Evolutionary conservation across 2,888 invertebrate species (phyloP).

Genomic region (Yponomeuta cagnagella): DNA sequence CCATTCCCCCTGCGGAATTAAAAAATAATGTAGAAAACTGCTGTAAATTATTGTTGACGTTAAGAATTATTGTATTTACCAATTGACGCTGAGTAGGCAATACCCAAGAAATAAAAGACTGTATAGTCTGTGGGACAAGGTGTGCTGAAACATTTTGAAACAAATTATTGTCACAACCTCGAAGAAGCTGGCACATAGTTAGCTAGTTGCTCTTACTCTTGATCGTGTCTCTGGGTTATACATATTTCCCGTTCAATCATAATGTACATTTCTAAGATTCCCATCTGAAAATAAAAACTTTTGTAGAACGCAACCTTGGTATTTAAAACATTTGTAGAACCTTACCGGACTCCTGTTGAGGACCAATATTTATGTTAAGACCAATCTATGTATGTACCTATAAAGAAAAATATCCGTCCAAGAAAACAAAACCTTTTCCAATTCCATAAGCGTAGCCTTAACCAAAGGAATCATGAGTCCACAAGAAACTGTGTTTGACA

Average conservation of each 20-base stretch:
- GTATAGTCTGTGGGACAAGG: conserved; percentile 49
- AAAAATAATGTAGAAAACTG: too few species aligned
- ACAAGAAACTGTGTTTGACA: conserved; percentile 47
- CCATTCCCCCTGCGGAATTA: conserved; percentile 40
- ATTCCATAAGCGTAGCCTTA: conserved; percentile 45
- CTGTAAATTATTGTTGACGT: too few species aligned
- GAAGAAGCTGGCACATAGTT: too few species aligned
- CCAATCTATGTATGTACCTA: too few species aligned
- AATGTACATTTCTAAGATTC: conserved; percentile 48
- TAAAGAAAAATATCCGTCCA: not conserved
- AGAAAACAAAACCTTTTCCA: conserved; percentile 39
- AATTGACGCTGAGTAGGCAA: conserved; percentile 57
- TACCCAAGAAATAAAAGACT: conserved; percentile 56
- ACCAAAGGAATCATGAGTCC: conserved; percentile 57
- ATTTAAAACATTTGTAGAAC: too few species aligned
- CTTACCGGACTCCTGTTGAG: not conserved
- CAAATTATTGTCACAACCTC: too few species aligned
- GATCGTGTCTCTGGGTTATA: not conserved
- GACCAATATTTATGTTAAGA: too few species aligned
- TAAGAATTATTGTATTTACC: conserved; percentile 29
- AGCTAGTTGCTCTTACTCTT: not conserved
- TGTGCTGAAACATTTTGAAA: conserved; percentile 34
- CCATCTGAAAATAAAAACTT: conserved; percentile 39
- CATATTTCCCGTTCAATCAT: conserved; percentile 30
- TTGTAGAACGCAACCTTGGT: not conserved